phyloP scores from a whole-genome alignment of 2,888 invertebrate genomes.

The Coelogynopora nodosa region DNA sequence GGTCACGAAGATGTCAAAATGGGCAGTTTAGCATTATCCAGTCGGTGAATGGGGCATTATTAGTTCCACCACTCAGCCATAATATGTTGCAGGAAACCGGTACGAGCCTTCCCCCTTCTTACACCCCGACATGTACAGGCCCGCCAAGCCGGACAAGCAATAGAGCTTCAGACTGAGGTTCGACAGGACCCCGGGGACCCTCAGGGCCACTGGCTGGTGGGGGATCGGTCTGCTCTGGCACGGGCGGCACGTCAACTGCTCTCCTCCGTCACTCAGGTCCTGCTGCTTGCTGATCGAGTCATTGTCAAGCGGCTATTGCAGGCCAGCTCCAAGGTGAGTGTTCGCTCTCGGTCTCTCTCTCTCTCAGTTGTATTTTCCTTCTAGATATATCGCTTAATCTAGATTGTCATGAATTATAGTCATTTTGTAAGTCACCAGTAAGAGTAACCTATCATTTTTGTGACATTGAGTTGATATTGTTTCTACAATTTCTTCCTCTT shows the following conservation, averaged over 20 bases:
- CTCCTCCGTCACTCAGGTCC: constrained; percentile 87
- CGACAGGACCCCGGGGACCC: background rate
- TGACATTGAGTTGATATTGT: too few species aligned
- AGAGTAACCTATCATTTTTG: too few species aligned
- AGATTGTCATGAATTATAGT: background rate
- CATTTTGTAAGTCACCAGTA: background rate
- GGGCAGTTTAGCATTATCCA: too few species aligned
- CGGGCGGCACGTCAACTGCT: constrained; percentile 86
- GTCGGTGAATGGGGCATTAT: too few species aligned
- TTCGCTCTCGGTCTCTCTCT: too few species aligned
- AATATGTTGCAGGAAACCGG: too few species aligned
- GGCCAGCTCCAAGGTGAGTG: constrained; percentile 83
- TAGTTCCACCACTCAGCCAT: too few species aligned
- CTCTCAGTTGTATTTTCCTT: too few species aligned
- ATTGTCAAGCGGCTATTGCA: constrained; percentile 90
- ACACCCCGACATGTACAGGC: too few species aligned
- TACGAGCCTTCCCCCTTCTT: too few species aligned
- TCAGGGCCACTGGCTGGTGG: constrained; percentile 22
- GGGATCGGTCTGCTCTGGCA: constrained; percentile 66
- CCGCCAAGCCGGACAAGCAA: constrained; percentile 72
- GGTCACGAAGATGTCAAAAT: too few species aligned
- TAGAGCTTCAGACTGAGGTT: background rate
- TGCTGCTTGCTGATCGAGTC: constrained; percentile 91
- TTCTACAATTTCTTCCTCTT: too few species aligned
- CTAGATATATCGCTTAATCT: background rate